Evolutionary conservation across 2,888 invertebrate genomes (phyloP).

Genomic region (Eustalomyia histrio): DNA sequence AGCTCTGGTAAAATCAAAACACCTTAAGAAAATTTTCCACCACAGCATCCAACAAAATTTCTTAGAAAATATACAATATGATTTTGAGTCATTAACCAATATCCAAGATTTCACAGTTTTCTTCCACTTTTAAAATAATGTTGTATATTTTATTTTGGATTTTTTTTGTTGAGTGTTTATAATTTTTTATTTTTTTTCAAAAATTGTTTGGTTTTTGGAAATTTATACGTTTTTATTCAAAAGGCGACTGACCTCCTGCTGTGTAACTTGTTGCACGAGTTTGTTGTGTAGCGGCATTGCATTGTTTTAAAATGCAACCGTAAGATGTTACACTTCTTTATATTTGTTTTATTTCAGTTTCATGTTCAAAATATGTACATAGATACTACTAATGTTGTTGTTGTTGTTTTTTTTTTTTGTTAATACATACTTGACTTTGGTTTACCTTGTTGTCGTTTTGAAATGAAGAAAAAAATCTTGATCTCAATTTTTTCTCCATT

Average conservation of each 20-base stretch:
- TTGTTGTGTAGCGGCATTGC: slow-evolving; percentile 19
- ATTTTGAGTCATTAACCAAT: slow-evolving; percentile 39
- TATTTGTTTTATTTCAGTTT: neutral
- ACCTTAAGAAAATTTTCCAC: slow-evolving; percentile 33
- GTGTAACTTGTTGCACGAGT: slow-evolving; percentile 67
- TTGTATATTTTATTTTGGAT: slow-evolving; percentile 25
- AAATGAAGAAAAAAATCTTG: slow-evolving; percentile 33
- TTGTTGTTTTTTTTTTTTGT: slow-evolving; percentile 5
- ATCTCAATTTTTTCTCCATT: slow-evolving; percentile 36
- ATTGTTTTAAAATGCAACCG: slow-evolving; percentile 25
- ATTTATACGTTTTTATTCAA: slow-evolving; percentile 18
- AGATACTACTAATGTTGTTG: neutral
- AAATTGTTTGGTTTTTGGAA: slow-evolving; percentile 20
- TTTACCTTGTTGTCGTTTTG: slow-evolving; percentile 18
- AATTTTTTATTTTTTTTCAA: neutral
- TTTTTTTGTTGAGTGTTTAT: slow-evolving; percentile 22
- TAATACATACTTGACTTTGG: slow-evolving; percentile 40
- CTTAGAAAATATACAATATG: neutral
- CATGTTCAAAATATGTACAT: slow-evolving; percentile 8
- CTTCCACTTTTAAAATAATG: neutral
- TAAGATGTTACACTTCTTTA: slow-evolving; percentile 23
- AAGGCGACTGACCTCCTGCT: slow-evolving; percentile 66
- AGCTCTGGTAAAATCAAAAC: neutral
- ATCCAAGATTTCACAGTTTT: slow-evolving; percentile 36
- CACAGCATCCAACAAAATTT: neutral